phyloP scores from a whole-genome alignment of 2,888 invertebrate genomes.

The Xestia rhomboidea region DNA sequence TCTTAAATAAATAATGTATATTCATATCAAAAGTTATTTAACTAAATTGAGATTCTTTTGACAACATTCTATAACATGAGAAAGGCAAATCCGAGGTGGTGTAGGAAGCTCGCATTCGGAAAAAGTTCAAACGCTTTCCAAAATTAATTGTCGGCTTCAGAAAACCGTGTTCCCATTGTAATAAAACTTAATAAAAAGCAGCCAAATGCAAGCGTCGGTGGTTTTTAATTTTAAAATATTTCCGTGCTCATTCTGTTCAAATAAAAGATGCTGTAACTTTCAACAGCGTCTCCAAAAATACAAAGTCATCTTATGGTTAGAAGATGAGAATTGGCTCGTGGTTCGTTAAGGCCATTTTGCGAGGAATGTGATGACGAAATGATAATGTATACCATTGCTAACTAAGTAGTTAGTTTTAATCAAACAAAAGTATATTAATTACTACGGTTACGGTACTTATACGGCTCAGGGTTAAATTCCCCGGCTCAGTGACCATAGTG shows the following conservation, averaged over 20 bases:
- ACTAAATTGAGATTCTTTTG: conserved; percentile 18
- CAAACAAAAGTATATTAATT: neutral
- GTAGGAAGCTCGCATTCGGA: conserved; percentile 6
- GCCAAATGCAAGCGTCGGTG: conserved; percentile 14
- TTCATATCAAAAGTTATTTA: conserved; percentile 9
- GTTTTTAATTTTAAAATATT: conserved; percentile 28
- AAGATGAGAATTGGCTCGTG: conserved; percentile 26
- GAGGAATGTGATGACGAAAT: conserved; percentile 31
- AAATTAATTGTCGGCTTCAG: conserved; percentile 42
- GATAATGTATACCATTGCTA: neutral
- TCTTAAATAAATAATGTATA: neutral
- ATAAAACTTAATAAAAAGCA: conserved; percentile 45
- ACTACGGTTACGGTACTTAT: neutral
- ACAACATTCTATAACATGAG: conserved; percentile 16
- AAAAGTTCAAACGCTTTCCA: conserved; percentile 48
- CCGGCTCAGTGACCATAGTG: too few species aligned
- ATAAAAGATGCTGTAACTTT: neutral
- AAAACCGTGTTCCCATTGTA: conserved; percentile 28
- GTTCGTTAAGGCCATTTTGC: conserved; percentile 29
- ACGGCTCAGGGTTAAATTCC: too few species aligned
- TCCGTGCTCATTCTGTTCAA: conserved; percentile 10
- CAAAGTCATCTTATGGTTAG: conserved; percentile 6
- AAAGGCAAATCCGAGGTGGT: conserved; percentile 3
- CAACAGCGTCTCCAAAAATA: conserved; percentile 11
- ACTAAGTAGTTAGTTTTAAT: neutral